phyloP scores from a whole-genome alignment of 1,140 invertebrate species.

The Teleogryllus occipitalis region DNA sequence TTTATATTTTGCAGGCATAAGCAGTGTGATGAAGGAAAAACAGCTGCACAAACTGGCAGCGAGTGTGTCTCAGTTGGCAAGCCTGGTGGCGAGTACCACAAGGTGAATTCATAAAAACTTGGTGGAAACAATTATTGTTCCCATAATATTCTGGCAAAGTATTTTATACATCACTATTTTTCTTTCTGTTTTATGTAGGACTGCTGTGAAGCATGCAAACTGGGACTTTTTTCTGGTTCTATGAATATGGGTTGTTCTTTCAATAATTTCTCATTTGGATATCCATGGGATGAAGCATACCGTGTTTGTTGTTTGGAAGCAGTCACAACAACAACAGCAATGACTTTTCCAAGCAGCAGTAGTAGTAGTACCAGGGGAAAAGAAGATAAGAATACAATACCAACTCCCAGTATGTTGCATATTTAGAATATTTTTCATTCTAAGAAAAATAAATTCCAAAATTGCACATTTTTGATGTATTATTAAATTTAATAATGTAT shows the following conservation, averaged over 20 bases:
- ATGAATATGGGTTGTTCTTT: conserved; percentile 42
- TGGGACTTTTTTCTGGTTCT: conserved; percentile 40
- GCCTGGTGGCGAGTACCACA: conserved; percentile 35
- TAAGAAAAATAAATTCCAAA: neutral
- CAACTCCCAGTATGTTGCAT: conserved; percentile 15
- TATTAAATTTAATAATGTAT: neutral
- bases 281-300: conserved; percentile 46
- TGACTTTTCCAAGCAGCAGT: neutral
- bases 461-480: neutral
- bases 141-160: too few species aligned
- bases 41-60: conserved; percentile 37
- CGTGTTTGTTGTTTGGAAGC: conserved; percentile 43
- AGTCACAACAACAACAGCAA: conserved; percentile 25
- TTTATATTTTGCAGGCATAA: conserved; percentile 28
- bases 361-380: neutral
- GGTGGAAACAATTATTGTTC: neutral
- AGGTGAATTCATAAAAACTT: conserved; percentile 23
- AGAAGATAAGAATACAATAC: conserved; percentile 19
- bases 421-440: neutral
- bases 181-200: conserved; percentile 30
- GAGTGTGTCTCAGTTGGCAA: conserved; percentile 32
- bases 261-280: conserved; percentile 39
- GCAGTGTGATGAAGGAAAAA: conserved; percentile 41
- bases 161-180: too few species aligned
- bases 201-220: conserved; percentile 48